Evolutionary conservation across 2,888 invertebrate species (phyloP), one percentile per base, ranked within the genome.

Genomic region (Diogma glabrata): DNA sequence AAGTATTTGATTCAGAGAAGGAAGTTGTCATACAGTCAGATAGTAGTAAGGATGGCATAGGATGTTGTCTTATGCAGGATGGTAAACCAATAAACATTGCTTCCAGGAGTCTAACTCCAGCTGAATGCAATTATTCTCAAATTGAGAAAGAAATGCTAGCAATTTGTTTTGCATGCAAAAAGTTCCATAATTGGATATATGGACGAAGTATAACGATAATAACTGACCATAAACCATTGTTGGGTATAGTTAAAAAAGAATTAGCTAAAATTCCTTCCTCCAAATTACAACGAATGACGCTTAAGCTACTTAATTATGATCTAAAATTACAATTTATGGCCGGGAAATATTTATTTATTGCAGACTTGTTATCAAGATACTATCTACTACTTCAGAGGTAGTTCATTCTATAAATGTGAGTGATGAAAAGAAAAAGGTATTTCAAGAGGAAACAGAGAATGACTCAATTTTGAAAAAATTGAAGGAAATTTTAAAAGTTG

Each of bases 51-150:
- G 14, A 19, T 30, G 54, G 50, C 1, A n/a, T 55, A 20, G 55
- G 54, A 10, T 26, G 51, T 16, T 33, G 38, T 10, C 36, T 55
- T 12, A 10, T 52, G 20, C 54, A 55, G 43, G 19, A 52, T 8
- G 22, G 23, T 4, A 43, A 19, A 19, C 53, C 52, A 17, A 26
- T 55, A 40, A 12, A 56, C 2, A 61, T 60, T 57, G 55, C 57
- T 36, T 61, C 61, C 3, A 51, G 59, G 22, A 53, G 53, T 26
- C 49, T 59, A 36, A 60, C 60, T 22, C 57, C 58, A 30, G 56
- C 55, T 22, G 58, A 63, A 53, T 40, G 17, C 23, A 54, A 48
- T 14, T 55, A 54, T 45, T 51, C 54, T n/a, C 56, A 52, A 36
- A 56, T 55, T 19, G 57, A 56, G 40, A 56, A 56, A 40, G 57